These are phyloP conservation scores for Takifugu bimaculatus DNA, from an alignment of 2,113 vertebrate genomes.

Conservation along the genomic window DNA sequence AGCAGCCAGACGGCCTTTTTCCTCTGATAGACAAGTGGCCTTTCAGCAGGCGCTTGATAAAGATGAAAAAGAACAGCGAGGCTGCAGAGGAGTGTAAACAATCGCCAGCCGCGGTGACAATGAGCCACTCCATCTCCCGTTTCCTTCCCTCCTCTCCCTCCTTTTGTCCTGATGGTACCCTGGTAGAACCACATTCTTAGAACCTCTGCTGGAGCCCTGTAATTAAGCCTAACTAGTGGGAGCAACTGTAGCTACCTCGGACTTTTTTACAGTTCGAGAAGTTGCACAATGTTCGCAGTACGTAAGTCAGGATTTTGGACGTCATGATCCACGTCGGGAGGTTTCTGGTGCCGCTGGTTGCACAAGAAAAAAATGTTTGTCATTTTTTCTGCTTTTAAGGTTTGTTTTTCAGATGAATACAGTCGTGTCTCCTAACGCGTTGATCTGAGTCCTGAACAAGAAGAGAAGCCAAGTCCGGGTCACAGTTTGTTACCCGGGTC, in stretches of 20 bases:
- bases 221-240: too few relatives aligned
- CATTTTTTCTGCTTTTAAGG: constrained; percentile 9
- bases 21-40: constrained; percentile 31
- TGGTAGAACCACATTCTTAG: constrained; percentile 16
- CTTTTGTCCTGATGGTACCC: constrained; percentile 17
- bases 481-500: constrained; percentile 36
- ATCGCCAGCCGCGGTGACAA: constrained; percentile 34
- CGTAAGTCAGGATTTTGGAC: constrained; percentile 2
- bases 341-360: constrained; percentile 28
- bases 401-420: constrained; percentile 18
- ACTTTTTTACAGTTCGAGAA: constrained; percentile 6
- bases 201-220: too few relatives aligned
- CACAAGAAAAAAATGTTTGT: constrained; percentile 27
- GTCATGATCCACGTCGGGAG: not conserved
- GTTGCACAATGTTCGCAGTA: not conserved
- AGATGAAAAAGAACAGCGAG: constrained; percentile 8
- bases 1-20: constrained; percentile 32
- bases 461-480: constrained; percentile 51
- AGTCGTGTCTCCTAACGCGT: constrained; percentile 36
- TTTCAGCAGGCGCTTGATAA: constrained; percentile 39
- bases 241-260: not conserved
- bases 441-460: constrained; percentile 40
- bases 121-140: constrained; percentile 6
- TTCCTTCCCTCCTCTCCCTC: constrained; percentile 28
- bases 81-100: constrained; percentile 42